These are phyloP conservation scores for Pituophis catenifer DNA, from an alignment of 2,113 vertebrate species.

Conservation along the genomic window DNA sequence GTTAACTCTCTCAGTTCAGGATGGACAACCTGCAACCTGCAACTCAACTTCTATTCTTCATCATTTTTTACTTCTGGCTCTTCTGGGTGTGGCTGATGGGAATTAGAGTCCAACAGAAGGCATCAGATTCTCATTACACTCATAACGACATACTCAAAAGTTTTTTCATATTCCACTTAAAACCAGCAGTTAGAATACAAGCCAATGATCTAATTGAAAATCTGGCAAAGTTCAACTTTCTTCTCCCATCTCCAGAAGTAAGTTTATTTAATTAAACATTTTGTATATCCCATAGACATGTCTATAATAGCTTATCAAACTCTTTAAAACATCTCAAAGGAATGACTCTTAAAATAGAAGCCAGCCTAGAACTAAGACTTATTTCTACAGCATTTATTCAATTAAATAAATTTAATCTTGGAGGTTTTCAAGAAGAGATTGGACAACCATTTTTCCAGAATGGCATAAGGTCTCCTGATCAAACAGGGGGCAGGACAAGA, in stretches of 20 bases:
- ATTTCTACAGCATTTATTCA: background rate
- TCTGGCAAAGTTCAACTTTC: background rate
- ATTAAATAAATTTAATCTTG: too few relatives aligned
- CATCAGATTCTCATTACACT: background rate
- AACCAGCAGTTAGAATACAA: background rate
- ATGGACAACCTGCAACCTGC: too few relatives aligned
- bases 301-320: background rate
- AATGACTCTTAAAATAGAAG: background rate
- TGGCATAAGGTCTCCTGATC: too few relatives aligned
- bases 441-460: too few relatives aligned
- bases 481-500: too few relatives aligned
- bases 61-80: too few relatives aligned
- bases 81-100: background rate
- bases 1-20: too few relatives aligned
- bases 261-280: background rate
- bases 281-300: background rate
- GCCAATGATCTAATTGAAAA: background rate
- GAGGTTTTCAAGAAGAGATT: too few relatives aligned
- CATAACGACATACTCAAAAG: background rate
- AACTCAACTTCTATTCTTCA: background rate
- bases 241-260: background rate
- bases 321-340: background rate
- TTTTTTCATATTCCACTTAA: background rate
- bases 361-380: background rate
- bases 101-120: background rate